A percentile compares a stretch with the other conserved stretches of the same genome.
Evolutionary conservation across 2,888 invertebrate genomes (phyloP).

Genomic region (Hecatera dysodea): DNA sequence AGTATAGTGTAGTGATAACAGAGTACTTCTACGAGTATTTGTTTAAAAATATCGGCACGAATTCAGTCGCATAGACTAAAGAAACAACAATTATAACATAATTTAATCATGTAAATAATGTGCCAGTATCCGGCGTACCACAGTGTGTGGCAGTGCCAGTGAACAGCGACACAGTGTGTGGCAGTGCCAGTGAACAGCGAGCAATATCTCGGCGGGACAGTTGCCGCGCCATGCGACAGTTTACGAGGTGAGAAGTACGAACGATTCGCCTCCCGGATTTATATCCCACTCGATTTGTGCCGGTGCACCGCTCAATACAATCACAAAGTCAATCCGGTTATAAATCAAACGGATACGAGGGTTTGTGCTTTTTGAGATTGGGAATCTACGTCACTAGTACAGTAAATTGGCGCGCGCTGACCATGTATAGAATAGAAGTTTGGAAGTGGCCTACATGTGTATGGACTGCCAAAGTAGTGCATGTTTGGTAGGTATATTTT

Average conservation of each 20-base stretch:
- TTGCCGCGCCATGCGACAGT: conserved; percentile 37
- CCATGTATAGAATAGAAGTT: not conserved
- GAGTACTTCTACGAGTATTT: too few relatives aligned
- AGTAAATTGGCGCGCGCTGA: not conserved
- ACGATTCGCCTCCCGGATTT: conserved; percentile 54
- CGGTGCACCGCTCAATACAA: conserved; percentile 53
- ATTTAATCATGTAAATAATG: not conserved
- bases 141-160: not conserved
- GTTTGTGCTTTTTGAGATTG: conserved; percentile 20
- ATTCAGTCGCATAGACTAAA: too few relatives aligned
- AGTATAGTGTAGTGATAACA: too few relatives aligned
- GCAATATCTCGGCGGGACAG: conserved; percentile 34
- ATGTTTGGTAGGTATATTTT: not conserved
- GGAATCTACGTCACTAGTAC: not conserved
- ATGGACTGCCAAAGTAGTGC: not conserved
- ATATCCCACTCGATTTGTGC: conserved; percentile 57
- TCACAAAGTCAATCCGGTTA: conserved; percentile 56
- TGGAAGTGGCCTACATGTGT: not conserved
- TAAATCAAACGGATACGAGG: conserved; percentile 35
- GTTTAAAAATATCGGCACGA: too few relatives aligned
- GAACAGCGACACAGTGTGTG: conserved; percentile 1
- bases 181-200: conserved; percentile 4
- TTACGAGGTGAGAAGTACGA: conserved; percentile 59
- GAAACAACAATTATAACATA: not conserved
- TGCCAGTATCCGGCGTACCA: conserved; percentile 4